Base-by-base conservation (phyloP, 2,888 invertebrate species). In the Himalopsyche japonica region DNA sequence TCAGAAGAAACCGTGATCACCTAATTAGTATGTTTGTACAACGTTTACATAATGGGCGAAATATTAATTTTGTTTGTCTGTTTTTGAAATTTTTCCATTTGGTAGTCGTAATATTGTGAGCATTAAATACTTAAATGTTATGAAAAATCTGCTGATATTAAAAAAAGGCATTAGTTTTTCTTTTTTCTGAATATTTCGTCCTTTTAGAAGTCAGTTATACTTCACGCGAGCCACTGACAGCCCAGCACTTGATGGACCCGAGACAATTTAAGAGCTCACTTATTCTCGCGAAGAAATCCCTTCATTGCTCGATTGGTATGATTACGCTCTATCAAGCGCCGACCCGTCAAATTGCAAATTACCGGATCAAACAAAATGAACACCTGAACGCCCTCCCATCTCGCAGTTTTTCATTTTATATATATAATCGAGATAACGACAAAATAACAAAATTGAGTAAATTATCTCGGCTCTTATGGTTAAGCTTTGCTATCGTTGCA, bases 311-410 rank as follows among this genome's bases (percentile, higher is more conserved):
- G 57, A 20, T 20, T 57, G 57, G 57, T 81, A 81, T 81, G 64
- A 84, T 84, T 81, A 81, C 79, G 10, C n/a, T 48, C 78, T 37
- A 64, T 79, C 81, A 43, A 37, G 80, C 37, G 32, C 49, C 79
- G 24, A 49, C 82, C 89, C 90, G 90, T 89, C 91, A 91, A 92
- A 91, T 91, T 89, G 91, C 89, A 91, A 91, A 92, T 91, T 91
- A 91, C 89, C 88, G 89, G 90, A 90, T 90, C 89, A 81, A 79
- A 82, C 49, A 76, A 80, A 85, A 85, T 76, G 82, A 76, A 83
- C 77, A 82, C 70, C 64, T 80, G 80, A 80, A 47, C 79, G 48
- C 48, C 80, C 79, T 64, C 64, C 78, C 81, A 81, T 79, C 84
- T 81, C 30, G 48, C 81, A n/a, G 27, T 49, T 82, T 80, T 83